Evolutionary conservation across 2,113 vertebrate genomes (phyloP).

Genomic region (Tetraodon nigroviridis): DNA sequence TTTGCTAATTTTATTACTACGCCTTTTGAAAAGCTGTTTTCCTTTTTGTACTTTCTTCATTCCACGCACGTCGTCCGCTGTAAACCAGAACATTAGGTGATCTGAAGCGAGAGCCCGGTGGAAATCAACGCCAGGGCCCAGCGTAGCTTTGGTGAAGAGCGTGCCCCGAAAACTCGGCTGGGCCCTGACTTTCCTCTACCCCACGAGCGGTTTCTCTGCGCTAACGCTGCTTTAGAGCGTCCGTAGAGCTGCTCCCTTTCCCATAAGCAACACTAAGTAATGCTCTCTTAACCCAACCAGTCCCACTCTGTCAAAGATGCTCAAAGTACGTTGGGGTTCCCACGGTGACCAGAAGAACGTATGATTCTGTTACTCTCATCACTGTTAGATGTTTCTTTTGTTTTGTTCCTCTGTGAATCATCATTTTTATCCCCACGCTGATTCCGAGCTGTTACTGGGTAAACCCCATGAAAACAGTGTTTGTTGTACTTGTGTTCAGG

Average conservation of each 20-base stretch:
- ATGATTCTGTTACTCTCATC: constrained; percentile 54
- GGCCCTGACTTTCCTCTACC: constrained; percentile 17
- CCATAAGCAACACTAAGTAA: constrained; percentile 30
- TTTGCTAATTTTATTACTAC: constrained; percentile 45
- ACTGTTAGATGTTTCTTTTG: constrained; percentile 24
- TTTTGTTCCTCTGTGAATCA: constrained; percentile 37
- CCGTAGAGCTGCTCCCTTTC: constrained; percentile 3
- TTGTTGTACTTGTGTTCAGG: constrained; percentile 53
- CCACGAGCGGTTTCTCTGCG: constrained; percentile 2
- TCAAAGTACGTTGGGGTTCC: constrained; percentile 26
- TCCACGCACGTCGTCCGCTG: constrained; percentile 51
- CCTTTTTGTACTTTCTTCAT: constrained; percentile 57
- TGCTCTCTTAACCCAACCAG: constrained; percentile 18
- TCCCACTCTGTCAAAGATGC: constrained; percentile 17
- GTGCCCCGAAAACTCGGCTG: constrained; percentile 23
- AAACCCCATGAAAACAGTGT: constrained; percentile 46
- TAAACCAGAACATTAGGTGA: constrained; percentile 31
- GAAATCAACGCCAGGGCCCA: constrained; percentile 15
- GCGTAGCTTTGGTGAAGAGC: background rate
- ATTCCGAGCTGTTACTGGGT: constrained; percentile 58
- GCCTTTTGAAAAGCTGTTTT: constrained; percentile 47
- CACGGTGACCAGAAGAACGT: constrained; percentile 26
- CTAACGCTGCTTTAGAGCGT: constrained; percentile 30
- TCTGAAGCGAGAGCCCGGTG: constrained; percentile 20
- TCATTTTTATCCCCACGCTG: constrained; percentile 50